Evolutionary conservation across 2,797 vertebrate species (phyloP).

Genomic region (Neosilurus mollespiculum): DNA sequence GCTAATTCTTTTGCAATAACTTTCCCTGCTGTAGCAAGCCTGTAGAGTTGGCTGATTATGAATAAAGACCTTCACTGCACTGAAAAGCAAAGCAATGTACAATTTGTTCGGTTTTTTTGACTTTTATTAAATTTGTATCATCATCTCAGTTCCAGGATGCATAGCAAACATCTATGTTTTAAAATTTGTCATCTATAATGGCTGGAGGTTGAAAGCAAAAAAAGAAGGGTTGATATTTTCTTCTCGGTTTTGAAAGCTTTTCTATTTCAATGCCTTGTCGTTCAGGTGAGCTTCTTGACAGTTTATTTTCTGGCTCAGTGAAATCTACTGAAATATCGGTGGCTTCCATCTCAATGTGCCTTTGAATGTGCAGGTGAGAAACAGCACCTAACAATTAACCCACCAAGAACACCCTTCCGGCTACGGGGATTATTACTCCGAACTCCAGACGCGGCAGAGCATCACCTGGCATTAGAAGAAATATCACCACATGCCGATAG

Average conservation of each 20-base stretch:
- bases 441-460: background rate
- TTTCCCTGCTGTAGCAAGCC: background rate
- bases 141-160: background rate
- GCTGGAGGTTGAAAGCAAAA: background rate
- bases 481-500: background rate
- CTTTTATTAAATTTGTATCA: background rate
- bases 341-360: constrained; percentile 2
- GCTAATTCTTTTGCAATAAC: background rate
- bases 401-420: background rate
- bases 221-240: background rate
- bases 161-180: background rate
- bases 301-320: constrained; percentile 12
- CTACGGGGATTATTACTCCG: background rate
- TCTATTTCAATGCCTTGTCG: background rate
- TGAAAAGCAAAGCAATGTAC: background rate
- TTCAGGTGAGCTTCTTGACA: constrained; percentile 22
- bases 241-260: background rate
- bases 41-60: background rate
- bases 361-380: constrained; percentile 32
- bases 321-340: background rate
- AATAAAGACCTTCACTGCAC: background rate
- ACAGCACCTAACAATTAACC: constrained; percentile 30
- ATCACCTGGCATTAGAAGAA: background rate
- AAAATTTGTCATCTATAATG: background rate
- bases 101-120: no score